phyloP scores from a whole-genome alignment of 2,888 invertebrate genomes.

The Pilophorus perplexus region DNA sequence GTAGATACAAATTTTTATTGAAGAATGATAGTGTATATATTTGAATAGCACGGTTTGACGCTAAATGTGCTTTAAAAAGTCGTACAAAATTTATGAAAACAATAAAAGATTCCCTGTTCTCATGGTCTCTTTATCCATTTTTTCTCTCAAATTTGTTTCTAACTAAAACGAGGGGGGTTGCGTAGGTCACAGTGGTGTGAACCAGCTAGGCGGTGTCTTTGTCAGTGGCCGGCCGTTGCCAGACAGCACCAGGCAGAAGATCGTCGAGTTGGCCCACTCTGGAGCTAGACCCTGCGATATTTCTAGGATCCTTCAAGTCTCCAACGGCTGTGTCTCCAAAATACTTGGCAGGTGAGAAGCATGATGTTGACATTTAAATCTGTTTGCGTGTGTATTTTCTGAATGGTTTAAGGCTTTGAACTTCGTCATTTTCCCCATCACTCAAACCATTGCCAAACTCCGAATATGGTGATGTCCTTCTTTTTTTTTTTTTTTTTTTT shows the following conservation, averaged over 20 bases:
- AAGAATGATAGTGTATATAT: not conserved
- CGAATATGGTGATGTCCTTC: no score
- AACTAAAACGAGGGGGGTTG: conserved; percentile 32
- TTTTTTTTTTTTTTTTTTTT: no score
- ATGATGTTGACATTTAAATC: no score
- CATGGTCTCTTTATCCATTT: conserved; percentile 51
- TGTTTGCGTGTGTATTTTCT: no score
- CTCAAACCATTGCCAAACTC: no score
- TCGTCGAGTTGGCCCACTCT: conserved; percentile 96
- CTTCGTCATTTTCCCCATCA: no score
- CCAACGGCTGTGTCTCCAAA: conserved; percentile 99
- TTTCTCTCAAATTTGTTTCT: conserved; percentile 59
- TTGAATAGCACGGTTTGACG: not conserved
- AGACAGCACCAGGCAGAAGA: conserved; percentile 96
- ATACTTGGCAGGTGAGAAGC: conserved; percentile 94
- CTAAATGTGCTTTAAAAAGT: not conserved
- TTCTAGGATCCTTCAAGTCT: conserved; percentile 95
- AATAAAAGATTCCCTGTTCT: no score
- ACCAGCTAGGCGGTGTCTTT: conserved; percentile 97
- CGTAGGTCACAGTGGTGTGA: conserved; percentile 90
- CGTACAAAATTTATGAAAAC: no score
- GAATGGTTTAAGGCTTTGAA: no score
- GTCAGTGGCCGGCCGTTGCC: conserved; percentile 98
- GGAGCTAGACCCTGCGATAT: conserved; percentile 99
- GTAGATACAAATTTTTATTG: not conserved